These are phyloP conservation scores for Catocala sponsa DNA, from an alignment of 2,888 invertebrate genomes.

Conservation along the genomic window DNA sequence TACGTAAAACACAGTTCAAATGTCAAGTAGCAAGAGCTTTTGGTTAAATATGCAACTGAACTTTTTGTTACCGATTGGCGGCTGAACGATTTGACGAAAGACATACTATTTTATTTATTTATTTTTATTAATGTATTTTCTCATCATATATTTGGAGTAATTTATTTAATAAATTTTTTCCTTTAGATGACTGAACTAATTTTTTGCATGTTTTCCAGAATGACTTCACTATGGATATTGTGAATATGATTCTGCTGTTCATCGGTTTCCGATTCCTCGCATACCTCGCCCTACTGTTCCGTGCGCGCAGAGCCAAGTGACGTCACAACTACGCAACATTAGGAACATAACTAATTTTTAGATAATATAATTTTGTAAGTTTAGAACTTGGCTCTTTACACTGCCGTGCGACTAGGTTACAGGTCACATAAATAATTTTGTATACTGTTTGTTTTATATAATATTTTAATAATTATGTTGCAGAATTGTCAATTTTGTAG, in stretches of 20 bases:
- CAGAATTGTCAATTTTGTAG: neutral
- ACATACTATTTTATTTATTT: no score
- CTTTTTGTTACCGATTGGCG: no score
- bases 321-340: neutral
- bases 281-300: conserved; percentile 91
- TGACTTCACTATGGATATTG: conserved; percentile 91
- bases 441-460: neutral
- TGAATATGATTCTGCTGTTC: conserved; percentile 91
- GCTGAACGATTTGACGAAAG: no score
- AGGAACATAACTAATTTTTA: neutral
- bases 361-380: neutral
- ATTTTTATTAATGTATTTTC: no score
- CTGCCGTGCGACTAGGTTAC: conserved; percentile 8
- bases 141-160: no score
- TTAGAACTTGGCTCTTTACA: neutral
- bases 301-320: conserved; percentile 90
- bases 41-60: no score
- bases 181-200: no score
- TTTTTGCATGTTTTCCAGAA: conserved; percentile 63
- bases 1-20: no score
- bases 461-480: neutral
- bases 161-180: no score
- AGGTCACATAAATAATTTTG: neutral
- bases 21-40: no score
- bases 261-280: conserved; percentile 92